A percentile compares a stretch with the other conserved stretches of the same genome.
These are phyloP conservation scores for Lysiphlebus fabarum DNA, from an alignment of 1,140 invertebrate species.

Conservation along the genomic window DNA sequence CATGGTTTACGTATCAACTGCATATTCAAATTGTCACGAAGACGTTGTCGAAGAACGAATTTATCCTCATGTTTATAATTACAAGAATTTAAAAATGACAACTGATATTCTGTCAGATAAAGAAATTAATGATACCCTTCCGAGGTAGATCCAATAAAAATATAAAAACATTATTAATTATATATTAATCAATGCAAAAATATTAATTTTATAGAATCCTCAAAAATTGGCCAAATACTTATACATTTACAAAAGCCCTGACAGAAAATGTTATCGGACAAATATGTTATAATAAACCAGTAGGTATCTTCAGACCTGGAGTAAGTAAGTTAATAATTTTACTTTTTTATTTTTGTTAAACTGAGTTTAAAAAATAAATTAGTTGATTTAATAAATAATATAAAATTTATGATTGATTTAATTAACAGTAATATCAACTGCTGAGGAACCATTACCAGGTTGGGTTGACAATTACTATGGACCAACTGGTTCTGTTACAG, in stretches of 20 bases:
- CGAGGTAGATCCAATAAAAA: slow-evolving; percentile 53
- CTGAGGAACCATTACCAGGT: slow-evolving; percentile 65
- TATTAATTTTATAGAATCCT: slow-evolving; percentile 54
- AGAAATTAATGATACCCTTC: slow-evolving; percentile 53
- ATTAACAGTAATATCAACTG: slow-evolving; percentile 65
- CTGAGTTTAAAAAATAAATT: no score
- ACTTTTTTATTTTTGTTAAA: no score
- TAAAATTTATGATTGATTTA: no score
- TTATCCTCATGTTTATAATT: slow-evolving; percentile 65
- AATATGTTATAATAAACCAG: slow-evolving; percentile 61
- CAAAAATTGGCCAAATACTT: slow-evolving; percentile 68
- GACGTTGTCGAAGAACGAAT: slow-evolving; percentile 62
- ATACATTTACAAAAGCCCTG: slow-evolving; percentile 72
- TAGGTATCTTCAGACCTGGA: slow-evolving; percentile 66
- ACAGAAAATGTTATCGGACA: slow-evolving; percentile 63
- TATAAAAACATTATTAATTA: slow-evolving; percentile 3
- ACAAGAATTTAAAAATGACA: slow-evolving; percentile 59
- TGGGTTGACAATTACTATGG: slow-evolving; percentile 84
- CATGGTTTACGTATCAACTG: slow-evolving; percentile 69
- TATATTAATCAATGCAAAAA: not conserved
- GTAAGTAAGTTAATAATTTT: slow-evolving; percentile 54
- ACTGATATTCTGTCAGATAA: slow-evolving; percentile 58
- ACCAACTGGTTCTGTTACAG: slow-evolving; percentile 61
- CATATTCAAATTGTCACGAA: slow-evolving; percentile 65
- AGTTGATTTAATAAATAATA: no score